phyloP scores from a whole-genome alignment of 2,888 invertebrate genomes.

The Amphipyra berbera region DNA sequence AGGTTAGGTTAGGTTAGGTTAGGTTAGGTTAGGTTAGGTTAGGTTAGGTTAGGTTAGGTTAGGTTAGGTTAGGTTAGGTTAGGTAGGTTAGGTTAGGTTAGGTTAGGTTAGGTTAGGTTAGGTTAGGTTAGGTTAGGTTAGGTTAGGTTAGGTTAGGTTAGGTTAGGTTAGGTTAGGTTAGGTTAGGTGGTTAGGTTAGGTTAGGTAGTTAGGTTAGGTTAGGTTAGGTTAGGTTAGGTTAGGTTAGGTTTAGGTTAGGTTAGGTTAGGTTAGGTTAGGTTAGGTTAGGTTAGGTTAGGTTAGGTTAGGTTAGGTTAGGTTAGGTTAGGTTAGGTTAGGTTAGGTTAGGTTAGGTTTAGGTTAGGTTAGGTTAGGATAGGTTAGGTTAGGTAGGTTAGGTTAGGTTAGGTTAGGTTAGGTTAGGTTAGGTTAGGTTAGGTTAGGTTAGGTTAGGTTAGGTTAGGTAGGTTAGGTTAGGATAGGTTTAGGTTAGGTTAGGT shows the following conservation, averaged over 20 bases:
- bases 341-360: too few relatives aligned
- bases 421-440: too few relatives aligned
- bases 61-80: conserved; percentile 11
- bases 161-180: conserved; percentile 40
- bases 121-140: conserved; percentile 28
- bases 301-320: conserved; percentile 5
- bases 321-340: background rate
- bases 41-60: conserved; percentile 19
- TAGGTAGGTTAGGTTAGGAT: too few relatives aligned
- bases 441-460: too few relatives aligned
- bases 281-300: conserved; percentile 5
- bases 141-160: conserved; percentile 43
- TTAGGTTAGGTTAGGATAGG: conserved; percentile 7
- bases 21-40: conserved; percentile 40
- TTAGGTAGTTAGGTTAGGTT: conserved; percentile 12
- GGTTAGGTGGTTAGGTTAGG: conserved; percentile 31
- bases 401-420: too few relatives aligned
- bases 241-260: conserved; percentile 1
- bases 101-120: conserved; percentile 13
- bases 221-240: conserved; percentile 11
- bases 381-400: too few relatives aligned
- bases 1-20: conserved; percentile 42
- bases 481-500: too few relatives aligned
- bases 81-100: conserved; percentile 11
- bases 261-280: conserved; percentile 8